Evolutionary conservation across 2,888 invertebrate genomes (phyloP).

Genomic region (Teleogryllus oceanicus): DNA sequence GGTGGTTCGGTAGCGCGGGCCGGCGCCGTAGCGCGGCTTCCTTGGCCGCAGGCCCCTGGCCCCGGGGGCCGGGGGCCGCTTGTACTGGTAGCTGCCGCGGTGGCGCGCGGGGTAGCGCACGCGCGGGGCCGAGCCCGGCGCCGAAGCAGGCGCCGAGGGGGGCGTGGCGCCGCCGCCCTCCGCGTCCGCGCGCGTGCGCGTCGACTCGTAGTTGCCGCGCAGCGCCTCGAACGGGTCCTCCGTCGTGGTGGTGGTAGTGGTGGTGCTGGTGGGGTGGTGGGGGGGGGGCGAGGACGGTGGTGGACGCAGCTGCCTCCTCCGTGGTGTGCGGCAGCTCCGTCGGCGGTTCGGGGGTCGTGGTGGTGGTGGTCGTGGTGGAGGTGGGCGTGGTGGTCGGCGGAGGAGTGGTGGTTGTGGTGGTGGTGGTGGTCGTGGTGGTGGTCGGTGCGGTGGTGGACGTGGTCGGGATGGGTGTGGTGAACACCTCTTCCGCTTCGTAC

Average conservation of each 20-base stretch:
- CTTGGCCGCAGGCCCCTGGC: not conserved
- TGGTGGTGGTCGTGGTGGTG: constrained; percentile 37
- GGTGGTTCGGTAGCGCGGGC: not conserved
- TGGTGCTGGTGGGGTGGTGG: constrained; percentile 19
- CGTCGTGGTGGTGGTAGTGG: constrained; percentile 28
- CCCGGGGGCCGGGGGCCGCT: not conserved
- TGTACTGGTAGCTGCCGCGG: not conserved
- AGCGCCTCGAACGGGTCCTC: constrained; percentile 21
- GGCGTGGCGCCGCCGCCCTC: not conserved
- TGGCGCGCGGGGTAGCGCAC: not conserved
- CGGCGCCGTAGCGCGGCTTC: constrained; percentile 21
- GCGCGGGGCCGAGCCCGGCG: not conserved
- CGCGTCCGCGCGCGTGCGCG: not conserved
- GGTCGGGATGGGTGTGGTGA: constrained; percentile 11
- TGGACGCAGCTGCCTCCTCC: not conserved
- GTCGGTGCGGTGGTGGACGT: constrained; percentile 36
- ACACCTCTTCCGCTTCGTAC: not conserved
- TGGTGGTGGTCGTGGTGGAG: constrained; percentile 31
- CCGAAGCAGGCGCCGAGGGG: not conserved
- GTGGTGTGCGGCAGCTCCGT: constrained; percentile 11
- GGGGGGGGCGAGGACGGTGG: constrained; percentile 21
- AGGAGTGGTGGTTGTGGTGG: constrained; percentile 34
- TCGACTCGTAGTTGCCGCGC: not conserved
- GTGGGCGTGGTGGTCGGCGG: constrained; percentile 38
- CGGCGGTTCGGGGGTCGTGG: not conserved